Conservation (phyloP, 1,140 invertebrate genomes). For the Bombus impatiens region DNA sequence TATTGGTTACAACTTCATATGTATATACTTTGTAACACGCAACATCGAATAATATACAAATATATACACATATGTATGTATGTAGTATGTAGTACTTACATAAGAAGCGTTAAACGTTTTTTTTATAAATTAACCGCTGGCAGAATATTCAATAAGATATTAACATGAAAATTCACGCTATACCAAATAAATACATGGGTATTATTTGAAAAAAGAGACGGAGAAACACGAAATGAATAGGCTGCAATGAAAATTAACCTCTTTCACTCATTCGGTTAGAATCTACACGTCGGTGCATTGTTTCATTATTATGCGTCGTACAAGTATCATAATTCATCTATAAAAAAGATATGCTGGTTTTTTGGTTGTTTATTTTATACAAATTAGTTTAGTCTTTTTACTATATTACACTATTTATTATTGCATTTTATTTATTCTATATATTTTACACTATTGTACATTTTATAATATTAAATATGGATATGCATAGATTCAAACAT, state of each 20-base stretch:
- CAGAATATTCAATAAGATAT: background rate
- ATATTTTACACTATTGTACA: background rate
- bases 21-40: background rate
- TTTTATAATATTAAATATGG: background rate
- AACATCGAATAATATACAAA: background rate
- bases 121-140: background rate
- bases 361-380: background rate
- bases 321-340: background rate
- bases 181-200: too few species aligned
- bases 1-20: background rate
- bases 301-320: slow-evolving; percentile 9
- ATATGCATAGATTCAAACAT: background rate
- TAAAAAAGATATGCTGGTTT: background rate
- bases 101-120: background rate
- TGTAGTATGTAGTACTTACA: background rate
- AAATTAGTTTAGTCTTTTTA: background rate
- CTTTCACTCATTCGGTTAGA: slow-evolving; percentile 6
- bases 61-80: background rate
- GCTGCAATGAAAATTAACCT: background rate
- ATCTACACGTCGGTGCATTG: background rate
- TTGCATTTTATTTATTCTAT: background rate
- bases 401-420: background rate
- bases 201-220: too few species aligned
- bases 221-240: background rate
- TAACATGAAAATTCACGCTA: background rate